Percentiles rank a stretch among this genome's conserved stretches.
These are phyloP conservation scores for Polypterus senegalus DNA, from an alignment of 2,113 vertebrate genomes.

Conservation along the genomic window DNA sequence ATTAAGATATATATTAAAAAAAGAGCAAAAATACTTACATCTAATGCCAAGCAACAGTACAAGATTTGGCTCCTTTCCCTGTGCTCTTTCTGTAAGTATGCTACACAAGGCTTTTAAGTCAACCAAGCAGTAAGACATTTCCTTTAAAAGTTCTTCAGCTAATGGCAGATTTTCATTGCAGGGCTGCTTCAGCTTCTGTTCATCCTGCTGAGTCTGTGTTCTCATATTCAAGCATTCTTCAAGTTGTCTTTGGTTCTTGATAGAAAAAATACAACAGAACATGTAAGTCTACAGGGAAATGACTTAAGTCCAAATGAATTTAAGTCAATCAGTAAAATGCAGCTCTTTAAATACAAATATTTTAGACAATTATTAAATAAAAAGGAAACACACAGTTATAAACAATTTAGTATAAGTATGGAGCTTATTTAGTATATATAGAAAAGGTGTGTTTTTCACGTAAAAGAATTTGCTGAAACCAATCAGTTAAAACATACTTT, in stretches of 20 bases:
- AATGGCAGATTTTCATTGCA: slow-evolving; percentile 47
- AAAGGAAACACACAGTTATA: too few species aligned
- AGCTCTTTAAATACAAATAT: too few species aligned
- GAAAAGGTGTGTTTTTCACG: too few species aligned
- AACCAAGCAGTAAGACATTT: slow-evolving; percentile 83
- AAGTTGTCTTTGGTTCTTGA: slow-evolving; percentile 51
- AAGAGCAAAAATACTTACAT: slow-evolving; percentile 52
- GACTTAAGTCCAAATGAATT: neutral
- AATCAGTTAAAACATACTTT: too few species aligned
- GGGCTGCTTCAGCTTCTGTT: slow-evolving; percentile 33
- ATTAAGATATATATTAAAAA: neutral
- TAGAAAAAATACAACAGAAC: slow-evolving; percentile 12
- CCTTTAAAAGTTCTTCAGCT: slow-evolving; percentile 68
- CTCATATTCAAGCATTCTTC: slow-evolving; percentile 40
- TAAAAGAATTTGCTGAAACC: too few species aligned
- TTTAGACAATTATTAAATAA: too few species aligned
- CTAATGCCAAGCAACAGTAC: slow-evolving; percentile 82
- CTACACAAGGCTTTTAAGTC: slow-evolving; percentile 86
- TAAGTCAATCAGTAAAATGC: too few species aligned
- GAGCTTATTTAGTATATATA: too few species aligned
- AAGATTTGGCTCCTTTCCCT: slow-evolving; percentile 87
- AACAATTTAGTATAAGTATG: too few species aligned
- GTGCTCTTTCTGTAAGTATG: slow-evolving; percentile 77
- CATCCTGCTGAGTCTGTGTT: slow-evolving; percentile 28
- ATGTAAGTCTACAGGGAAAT: slow-evolving; percentile 8